A percentile compares a stretch with the other conserved stretches of the same genome.
phyloP scores from a whole-genome alignment of 2,888 invertebrate species.

The Hoplodrina ambigua region DNA sequence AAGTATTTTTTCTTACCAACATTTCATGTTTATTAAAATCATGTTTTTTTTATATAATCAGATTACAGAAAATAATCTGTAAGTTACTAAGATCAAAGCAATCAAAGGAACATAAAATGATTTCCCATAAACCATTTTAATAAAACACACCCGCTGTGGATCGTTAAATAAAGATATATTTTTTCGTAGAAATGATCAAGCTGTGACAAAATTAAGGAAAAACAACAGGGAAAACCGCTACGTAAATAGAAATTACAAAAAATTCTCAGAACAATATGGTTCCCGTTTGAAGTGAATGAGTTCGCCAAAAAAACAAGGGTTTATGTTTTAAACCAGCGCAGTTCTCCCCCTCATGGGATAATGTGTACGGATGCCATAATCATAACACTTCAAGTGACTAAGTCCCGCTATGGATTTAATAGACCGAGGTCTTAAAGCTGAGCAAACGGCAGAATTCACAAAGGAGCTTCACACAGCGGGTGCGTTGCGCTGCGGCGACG shows the following conservation, averaged over 20 bases:
- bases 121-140: slow-evolving; percentile 45
- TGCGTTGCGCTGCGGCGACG: neutral
- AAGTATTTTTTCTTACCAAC: neutral
- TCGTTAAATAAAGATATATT: slow-evolving; percentile 55
- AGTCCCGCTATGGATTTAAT: slow-evolving; percentile 44
- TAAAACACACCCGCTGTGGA: slow-evolving; percentile 56
- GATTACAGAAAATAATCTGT: slow-evolving; percentile 8
- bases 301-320: slow-evolving; percentile 50
- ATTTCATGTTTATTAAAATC: slow-evolving; percentile 3
- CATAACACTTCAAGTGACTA: slow-evolving; percentile 54
- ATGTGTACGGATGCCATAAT: slow-evolving; percentile 52
- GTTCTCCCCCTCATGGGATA: slow-evolving; percentile 41
- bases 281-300: slow-evolving; percentile 34
- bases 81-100: slow-evolving; percentile 19
- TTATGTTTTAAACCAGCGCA: slow-evolving; percentile 44
- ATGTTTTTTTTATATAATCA: slow-evolving; percentile 16
- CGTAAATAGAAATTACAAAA: slow-evolving; percentile 57
- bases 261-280: slow-evolving; percentile 51
- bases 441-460: slow-evolving; percentile 26
- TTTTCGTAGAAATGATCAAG: slow-evolving; percentile 46
- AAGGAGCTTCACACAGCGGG: slow-evolving; percentile 1
- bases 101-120: slow-evolving; percentile 33
- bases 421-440: slow-evolving; percentile 20
- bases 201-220: slow-evolving; percentile 59
- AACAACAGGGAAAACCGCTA: slow-evolving; percentile 55